A percentile compares a stretch with the other conserved stretches of the same genome.
These are phyloP conservation scores for Neelides sp. DNA, from an alignment of 1,140 invertebrate genomes.

Conservation along the genomic window DNA sequence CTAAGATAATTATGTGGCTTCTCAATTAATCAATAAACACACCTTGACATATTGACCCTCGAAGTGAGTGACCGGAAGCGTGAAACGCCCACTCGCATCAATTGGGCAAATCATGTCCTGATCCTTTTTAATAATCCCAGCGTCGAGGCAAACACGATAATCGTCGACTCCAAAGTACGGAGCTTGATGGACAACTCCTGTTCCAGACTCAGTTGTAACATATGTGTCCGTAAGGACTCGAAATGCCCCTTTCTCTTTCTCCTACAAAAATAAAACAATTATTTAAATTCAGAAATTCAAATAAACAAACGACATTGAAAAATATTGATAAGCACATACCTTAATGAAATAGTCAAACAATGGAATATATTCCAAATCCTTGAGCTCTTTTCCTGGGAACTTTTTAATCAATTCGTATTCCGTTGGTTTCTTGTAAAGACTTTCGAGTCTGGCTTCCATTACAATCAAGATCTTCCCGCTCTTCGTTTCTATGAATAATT, in stretches of 20 bases:
- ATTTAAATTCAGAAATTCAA: background rate
- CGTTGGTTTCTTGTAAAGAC: conserved; percentile 65
- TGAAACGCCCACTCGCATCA: conserved; percentile 80
- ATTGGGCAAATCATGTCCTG: conserved; percentile 85
- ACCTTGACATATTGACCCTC: conserved; percentile 85
- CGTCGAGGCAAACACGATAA: conserved; percentile 69
- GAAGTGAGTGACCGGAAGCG: conserved; percentile 74
- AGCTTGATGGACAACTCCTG: conserved; percentile 97
- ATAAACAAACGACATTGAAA: background rate
- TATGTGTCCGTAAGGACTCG: conserved; percentile 76
- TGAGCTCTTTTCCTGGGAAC: conserved; percentile 67
- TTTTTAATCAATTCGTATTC: conserved; percentile 62
- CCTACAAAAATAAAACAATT: conserved; percentile 32
- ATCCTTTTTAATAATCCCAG: conserved; percentile 69
- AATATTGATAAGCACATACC: conserved; percentile 34
- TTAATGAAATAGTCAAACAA: conserved; percentile 77
- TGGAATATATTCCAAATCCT: conserved; percentile 75
- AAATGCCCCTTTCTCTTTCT: conserved; percentile 60
- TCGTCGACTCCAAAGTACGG: conserved; percentile 99
- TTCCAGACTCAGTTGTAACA: conserved; percentile 93
- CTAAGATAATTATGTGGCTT: background rate
- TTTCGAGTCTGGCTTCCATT: conserved; percentile 69
- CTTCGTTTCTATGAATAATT: conserved; percentile 43
- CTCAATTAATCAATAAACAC: conserved; percentile 33
- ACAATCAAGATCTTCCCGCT: conserved; percentile 66